Base-by-base conservation (phyloP, 2,797 vertebrate species). In the Enoplosus armatus region DNA sequence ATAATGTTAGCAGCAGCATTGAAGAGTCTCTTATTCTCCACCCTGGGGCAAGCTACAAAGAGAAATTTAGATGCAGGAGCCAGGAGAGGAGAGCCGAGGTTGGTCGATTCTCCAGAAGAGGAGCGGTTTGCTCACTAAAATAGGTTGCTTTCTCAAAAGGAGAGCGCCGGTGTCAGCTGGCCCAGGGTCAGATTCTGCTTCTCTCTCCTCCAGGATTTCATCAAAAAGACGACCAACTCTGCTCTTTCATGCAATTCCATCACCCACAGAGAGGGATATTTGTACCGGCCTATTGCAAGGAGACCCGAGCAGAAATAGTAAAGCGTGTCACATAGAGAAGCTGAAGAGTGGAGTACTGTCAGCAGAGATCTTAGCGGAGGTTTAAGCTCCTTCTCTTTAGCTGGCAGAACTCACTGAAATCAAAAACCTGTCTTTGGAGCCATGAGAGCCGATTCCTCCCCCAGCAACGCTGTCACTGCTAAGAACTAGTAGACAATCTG, bases 171-270 rank as follows among this genome's bases (percentile, higher is more conserved):
- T 70, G 83, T 89, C 73, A 70, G 67, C 73, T 73, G 79, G 83
- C 65, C 73, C 54, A 11, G 33, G 82, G 78, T 83, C 82, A 83
- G 65, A 59, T 81, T 80, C 69, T 75, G 59, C 71, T 63, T 75
- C 77, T 73, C 39, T 67, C 83, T 85, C 73, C 84, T 87, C 63
- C 66, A 74, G 84, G 65, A 66, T 85, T 82, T 82, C 45, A 80
- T 80, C 65, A 83, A 70, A 84, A 80, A 75, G 26, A 82, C 59
- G 5, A 75, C 35, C 62, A 63, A 61, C 59, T 68, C 59, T 43
- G 35, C 39, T 72, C 65, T 77, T 84, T 79, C 15, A 75, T 64
- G 67, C 62, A 62, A 31, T 69, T 77, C 63, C 64, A 72, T 60
- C 74, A 31, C 81, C 68, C 64, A 83, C 67, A 50, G 45, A 37